Base-by-base conservation (phyloP, 2,888 invertebrate species). In the Xanthostigma xanthostigma region DNA sequence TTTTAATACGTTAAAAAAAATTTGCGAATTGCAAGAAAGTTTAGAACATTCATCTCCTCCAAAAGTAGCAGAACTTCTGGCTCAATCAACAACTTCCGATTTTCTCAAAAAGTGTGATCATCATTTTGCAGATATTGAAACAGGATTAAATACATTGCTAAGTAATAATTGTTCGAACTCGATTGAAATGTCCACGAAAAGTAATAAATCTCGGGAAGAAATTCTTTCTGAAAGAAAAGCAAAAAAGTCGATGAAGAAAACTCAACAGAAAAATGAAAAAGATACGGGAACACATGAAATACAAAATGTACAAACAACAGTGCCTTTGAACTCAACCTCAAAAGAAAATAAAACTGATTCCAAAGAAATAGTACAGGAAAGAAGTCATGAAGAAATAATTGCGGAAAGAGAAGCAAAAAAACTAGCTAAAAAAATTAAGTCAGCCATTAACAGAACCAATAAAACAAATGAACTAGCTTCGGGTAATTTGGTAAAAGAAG, bases 381-480 rank as follows among this genome's bases (percentile, higher is more conserved):
- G 36, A 48, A 35, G 34, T 36, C 48, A 43, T 36, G 48, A 38
- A 33, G 14, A 36, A 42, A 48, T 48, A 14, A 38, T 48, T 36
- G 48, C 48, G 1, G 48, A 70, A 54, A 63, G 62, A 41, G 71
- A 74, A 58, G 69, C 72, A 17, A 74, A 78, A 54, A 61, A 74
- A 42, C 68, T 65, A 59, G 71, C 71, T 17, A 76, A 75, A 61
- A 69, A 75, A 55, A 63, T 73, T 53, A 69, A 67, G 11, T 59
- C 60, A 54, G 60, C 57, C 34, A 62, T 59, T 52, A 64, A 68
- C 49, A 62, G 66, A 59, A 67, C 67, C 42, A 64, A 69, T 0
- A 62, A 64, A 55, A 67, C 68, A 59, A 67, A 70, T 17, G 65
- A 67, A 10, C 63, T 67, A 53, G 67, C 68, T 43, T 48, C 46